A percentile compares a stretch with the other conserved stretches of the same genome.
Evolutionary conservation across 2,888 invertebrate genomes (phyloP).

Genomic region (Limnephilus lunatus): DNA sequence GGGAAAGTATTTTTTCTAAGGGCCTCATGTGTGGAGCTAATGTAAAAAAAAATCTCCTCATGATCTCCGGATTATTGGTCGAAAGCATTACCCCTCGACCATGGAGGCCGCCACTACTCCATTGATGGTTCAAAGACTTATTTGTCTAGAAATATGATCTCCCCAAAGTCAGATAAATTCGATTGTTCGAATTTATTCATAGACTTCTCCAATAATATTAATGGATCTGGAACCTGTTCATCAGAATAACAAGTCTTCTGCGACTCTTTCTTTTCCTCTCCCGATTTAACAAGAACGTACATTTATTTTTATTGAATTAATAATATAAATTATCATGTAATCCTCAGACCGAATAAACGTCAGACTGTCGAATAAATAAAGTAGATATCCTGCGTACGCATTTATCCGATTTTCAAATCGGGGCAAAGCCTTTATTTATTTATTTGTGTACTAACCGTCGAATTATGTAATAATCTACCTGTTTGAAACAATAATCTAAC

Average conservation of each 20-base stretch:
- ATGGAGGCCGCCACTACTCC: too few species aligned
- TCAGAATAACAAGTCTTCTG: neutral
- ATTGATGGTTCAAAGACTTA: too few species aligned
- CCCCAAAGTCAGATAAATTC: neutral
- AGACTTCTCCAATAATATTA: neutral
- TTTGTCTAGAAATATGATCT: too few species aligned
- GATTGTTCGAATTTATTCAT: neutral
- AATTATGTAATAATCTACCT: neutral
- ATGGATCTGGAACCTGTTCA: neutral
- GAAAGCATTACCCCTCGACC: too few species aligned
- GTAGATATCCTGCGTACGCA: neutral
- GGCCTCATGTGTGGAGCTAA: too few species aligned
- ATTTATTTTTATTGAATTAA: constrained; percentile 66
- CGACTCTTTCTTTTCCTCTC: neutral
- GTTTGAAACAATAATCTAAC: neutral
- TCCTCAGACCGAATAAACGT: constrained; percentile 63
- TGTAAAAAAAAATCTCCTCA: too few species aligned
- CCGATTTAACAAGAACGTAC: constrained; percentile 61
- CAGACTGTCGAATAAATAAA: constrained; percentile 61
- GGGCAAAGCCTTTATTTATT: neutral
- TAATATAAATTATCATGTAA: constrained; percentile 66
- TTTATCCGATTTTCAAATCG: neutral
- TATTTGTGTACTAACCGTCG: neutral
- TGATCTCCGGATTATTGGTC: too few species aligned
- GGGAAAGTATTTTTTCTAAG: too few species aligned